Percentiles rank a stretch among this genome's conserved stretches.
Evolutionary conservation across 2,113 vertebrate species (phyloP).

Genomic region (Tonatia bakeri): DNA sequence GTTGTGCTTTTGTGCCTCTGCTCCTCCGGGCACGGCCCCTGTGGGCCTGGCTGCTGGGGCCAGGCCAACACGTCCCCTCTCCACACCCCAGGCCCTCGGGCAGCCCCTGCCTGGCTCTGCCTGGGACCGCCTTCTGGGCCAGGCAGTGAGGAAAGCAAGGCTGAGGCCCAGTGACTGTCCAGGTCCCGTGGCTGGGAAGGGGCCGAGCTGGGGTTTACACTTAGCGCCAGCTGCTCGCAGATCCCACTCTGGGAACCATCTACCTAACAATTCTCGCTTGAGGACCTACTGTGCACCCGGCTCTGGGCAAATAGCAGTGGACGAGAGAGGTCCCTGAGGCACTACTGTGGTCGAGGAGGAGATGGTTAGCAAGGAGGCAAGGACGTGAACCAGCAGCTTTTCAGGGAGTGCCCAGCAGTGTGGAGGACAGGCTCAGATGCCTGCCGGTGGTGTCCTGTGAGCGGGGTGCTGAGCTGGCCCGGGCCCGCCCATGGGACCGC

Average conservation of each 20-base stretch:
- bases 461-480: not conserved
- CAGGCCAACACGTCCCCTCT: not conserved
- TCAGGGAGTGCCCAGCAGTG: not conserved
- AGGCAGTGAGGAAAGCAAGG: not conserved
- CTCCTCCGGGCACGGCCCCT: not conserved
- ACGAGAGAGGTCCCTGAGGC: not conserved
- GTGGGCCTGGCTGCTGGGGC: not conserved
- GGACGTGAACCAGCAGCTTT: not conserved
- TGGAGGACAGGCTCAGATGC: not conserved
- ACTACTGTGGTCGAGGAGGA: not conserved
- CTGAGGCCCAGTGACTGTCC: fast-evolving
- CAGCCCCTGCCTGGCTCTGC: not conserved
- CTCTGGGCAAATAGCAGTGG: not conserved
- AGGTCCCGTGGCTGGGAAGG: fast-evolving
- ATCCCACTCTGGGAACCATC: not conserved
- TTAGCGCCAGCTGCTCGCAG: not conserved
- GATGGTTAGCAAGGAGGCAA: no score
- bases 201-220: not conserved
- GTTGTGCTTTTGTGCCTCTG: constrained; percentile 25
- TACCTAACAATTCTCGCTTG: not conserved
- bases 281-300: not conserved
- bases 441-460: not conserved
- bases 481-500: fast-evolving
- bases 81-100: not conserved
- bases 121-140: not conserved